phyloP scores from a whole-genome alignment of 2,113 vertebrate genomes.

The Notarius lentiginosus region DNA sequence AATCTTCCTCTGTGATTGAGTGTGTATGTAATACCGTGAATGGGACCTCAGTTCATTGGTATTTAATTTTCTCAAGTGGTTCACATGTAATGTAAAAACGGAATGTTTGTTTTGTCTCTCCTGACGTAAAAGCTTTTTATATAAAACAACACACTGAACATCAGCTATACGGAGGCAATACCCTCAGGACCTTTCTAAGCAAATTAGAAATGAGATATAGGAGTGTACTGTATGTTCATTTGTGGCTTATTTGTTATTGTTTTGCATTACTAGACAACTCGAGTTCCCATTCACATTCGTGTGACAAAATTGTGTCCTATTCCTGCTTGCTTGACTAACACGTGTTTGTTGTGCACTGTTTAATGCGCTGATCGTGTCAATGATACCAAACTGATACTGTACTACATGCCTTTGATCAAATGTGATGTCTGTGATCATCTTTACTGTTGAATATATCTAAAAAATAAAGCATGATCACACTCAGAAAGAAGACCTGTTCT shows the following conservation, averaged over 20 bases:
- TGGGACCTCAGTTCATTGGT: slow-evolving; percentile 54
- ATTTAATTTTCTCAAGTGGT: not conserved
- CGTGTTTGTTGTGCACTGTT: not conserved
- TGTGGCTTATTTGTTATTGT: not conserved
- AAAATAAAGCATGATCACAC: slow-evolving; percentile 9
- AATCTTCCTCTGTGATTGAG: slow-evolving; percentile 13
- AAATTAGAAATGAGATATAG: not conserved
- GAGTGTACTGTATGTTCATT: not conserved
- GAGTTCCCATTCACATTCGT: slow-evolving; percentile 29
- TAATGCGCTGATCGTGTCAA: not conserved
- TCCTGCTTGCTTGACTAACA: slow-evolving; percentile 8
- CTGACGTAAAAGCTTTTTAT: not conserved
- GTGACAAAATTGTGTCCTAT: not conserved
- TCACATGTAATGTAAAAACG: not conserved
- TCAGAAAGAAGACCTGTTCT: not conserved
- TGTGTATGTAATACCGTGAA: slow-evolving; percentile 28
- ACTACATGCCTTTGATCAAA: not conserved
- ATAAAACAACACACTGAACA: not conserved
- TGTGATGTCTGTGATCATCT: not conserved
- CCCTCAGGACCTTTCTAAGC: not conserved
- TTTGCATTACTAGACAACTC: not conserved
- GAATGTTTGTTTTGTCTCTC: not conserved
- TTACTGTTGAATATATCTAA: not conserved
- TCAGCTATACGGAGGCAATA: not conserved
- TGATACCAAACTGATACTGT: not conserved